Evolutionary conservation across 1,140 invertebrate genomes (phyloP).

Genomic region (Epicauta chinensis): DNA sequence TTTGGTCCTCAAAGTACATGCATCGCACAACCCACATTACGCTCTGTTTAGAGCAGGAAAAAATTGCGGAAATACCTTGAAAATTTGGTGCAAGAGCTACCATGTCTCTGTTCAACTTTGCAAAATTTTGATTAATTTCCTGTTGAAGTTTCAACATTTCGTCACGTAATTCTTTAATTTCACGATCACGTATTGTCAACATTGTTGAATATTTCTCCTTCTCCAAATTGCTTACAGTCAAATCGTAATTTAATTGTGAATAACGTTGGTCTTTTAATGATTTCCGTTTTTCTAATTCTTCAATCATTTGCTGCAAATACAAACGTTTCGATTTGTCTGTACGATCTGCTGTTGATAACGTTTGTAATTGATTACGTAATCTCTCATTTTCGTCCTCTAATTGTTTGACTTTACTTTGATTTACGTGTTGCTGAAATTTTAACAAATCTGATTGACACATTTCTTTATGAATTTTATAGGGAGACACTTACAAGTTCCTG

Average conservation of each 20-base stretch:
- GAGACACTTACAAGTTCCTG: constrained; percentile 12
- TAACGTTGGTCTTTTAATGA: constrained; percentile 25
- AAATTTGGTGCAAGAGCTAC: background rate
- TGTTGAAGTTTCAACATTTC: constrained; percentile 39
- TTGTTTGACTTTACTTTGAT: constrained; percentile 13
- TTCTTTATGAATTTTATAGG: no score
- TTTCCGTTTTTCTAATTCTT: constrained; percentile 32
- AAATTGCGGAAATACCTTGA: no score
- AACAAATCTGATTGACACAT: background rate
- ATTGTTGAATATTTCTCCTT: constrained; percentile 38
- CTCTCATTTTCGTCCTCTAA: constrained; percentile 24
- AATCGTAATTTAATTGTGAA: constrained; percentile 29
- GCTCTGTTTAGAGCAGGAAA: no score
- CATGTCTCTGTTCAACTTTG: constrained; percentile 31
- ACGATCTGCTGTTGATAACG: constrained; percentile 4
- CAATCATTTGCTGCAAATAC: constrained; percentile 11
- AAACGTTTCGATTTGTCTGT: background rate
- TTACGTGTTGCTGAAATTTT: constrained; percentile 14
- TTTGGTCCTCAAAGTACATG: no score
- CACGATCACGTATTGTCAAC: constrained; percentile 32
- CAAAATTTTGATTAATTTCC: constrained; percentile 34
- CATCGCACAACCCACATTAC: no score
- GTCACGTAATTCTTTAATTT: constrained; percentile 37
- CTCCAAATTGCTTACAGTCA: constrained; percentile 34
- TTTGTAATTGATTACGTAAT: constrained; percentile 8